Evolutionary conservation across 2,888 invertebrate species (phyloP), one percentile per base, ranked within the genome.

Genomic region (Xestoiulus laeticollis): DNA sequence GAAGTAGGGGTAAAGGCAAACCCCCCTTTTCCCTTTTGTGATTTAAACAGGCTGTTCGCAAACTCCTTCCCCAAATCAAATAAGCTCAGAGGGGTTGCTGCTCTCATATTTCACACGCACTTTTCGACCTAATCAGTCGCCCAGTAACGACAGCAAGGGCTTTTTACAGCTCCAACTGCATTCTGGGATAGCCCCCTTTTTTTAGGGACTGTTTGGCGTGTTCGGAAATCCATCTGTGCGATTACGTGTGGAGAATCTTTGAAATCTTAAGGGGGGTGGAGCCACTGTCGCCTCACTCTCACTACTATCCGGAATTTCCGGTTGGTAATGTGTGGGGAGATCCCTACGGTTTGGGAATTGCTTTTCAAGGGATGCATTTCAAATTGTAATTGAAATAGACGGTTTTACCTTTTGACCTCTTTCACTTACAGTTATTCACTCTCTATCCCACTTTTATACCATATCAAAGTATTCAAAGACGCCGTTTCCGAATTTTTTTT

Each of bases 31-130:
- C 48, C 48, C 48, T 16, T n/a, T 59, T n/a, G 59, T 59, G 59
- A 59, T 59, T 59, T 59, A 59, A 59, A 59, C 59, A 59, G 59
- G 59, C 59, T 59, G 59, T 59, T 59, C 59, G 59, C 59, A 59
- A 59, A 59, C 59, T 59, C 19, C 59, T 59, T 59, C 59, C 43
- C 19, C 19, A 59, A 59, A 59, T 59, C 59, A 59, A 59, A 59
- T 59, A 59, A 59, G 59, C 59, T 59, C 59, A 5, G 59, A 59
- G 59, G 59, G 59, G 59, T 59, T 59, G 59, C 19, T n/a, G 59
- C 59, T 59, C 59, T 59, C 59, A 59, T 59, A 59, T 59, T 59
- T 59, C 59, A 59, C 59, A 59, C 59, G 59, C 59, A 59, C 19
- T 59, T 48, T 59, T 59, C 59, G 59, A 59, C 59, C 59, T 59